Base-by-base conservation (phyloP, 2,888 invertebrate genomes). In the Homarus gammarus region DNA sequence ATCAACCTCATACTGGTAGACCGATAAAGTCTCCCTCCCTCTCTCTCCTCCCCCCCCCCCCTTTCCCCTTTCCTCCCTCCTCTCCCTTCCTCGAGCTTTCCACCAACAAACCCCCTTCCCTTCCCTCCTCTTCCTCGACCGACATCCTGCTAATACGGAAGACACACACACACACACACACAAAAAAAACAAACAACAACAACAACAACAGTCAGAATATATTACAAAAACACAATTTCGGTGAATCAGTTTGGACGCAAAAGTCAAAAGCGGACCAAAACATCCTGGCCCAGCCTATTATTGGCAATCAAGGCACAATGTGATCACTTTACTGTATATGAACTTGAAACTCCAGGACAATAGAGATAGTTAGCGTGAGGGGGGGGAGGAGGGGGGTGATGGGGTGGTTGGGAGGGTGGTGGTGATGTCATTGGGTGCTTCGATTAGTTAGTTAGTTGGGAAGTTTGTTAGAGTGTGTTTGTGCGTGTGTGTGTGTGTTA, bases 281-380 rank as follows among this genome's bases (percentile, higher is more conserved):
- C 44, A 64, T 31, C 22, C 49, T 15, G 49, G 72, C 49, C 36
- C 31, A 38, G 8, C 70, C 70, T 72, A 72, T 72, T 83, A 72
- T 49, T 44, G 83, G 27, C 83, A 72, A 83, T 72, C 83, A 70
- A 49, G 72, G 70, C 64, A 70, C 83, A 83, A 49, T 83, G 70
- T 83, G 83, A 83, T 83, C 83, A 83, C 40, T 83, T 83, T 70
- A 83, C 72, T 83, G 83, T 72, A 33, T 31, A 18, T 49, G 51
- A 68, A 82, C 72, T 31, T 31, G 70, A 72, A 49, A 49, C 49
- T 22, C 51, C 22, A 3, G n/a, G 72, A 70, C 68, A 83, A 72
- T 44, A 70, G 44, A 36, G 10, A 72, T 49, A 49, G 83, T 83
- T 72, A 49, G 33, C 12, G 36, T 31, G 44, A 44, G 5, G 12